Evolutionary conservation across 92 coral and sea anemone species (phyloP).

Genomic region (Phenganax marumi): DNA sequence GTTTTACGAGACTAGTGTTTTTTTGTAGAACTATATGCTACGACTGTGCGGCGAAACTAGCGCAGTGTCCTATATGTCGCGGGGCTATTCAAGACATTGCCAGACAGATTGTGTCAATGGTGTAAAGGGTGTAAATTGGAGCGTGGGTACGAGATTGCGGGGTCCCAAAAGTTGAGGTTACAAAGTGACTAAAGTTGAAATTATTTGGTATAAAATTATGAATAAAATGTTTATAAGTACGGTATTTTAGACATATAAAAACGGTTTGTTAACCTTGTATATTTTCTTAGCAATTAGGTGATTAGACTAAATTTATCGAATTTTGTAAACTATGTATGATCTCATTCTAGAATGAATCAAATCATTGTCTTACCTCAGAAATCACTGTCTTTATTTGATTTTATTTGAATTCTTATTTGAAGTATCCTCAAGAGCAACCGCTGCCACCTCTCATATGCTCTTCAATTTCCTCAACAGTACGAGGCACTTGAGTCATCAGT

Average conservation of each 20-base stretch:
- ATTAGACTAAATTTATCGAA: too few species aligned
- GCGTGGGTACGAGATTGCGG: too few species aligned
- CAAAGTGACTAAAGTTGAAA: too few species aligned
- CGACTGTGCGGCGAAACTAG: constrained; percentile 78
- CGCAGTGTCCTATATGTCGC: constrained; percentile 91
- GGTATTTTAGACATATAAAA: too few species aligned
- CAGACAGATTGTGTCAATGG: constrained; percentile 18
- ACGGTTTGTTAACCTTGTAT: too few species aligned
- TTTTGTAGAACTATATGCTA: constrained; percentile 75
- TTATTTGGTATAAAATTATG: too few species aligned
- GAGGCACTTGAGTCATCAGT: constrained; percentile 95
- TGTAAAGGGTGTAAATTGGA: not conserved
- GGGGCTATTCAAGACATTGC: constrained; percentile 8
- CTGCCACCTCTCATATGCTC: constrained; percentile 65
- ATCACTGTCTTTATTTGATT: not conserved
- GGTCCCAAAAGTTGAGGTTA: too few species aligned
- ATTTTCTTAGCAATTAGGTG: too few species aligned
- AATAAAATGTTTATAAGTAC: too few species aligned
- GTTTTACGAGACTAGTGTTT: not conserved
- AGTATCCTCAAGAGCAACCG: constrained; percentile 18
- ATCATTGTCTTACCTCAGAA: not conserved
- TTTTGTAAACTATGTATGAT: too few species aligned
- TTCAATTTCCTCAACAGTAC: constrained; percentile 94
- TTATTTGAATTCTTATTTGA: not conserved
- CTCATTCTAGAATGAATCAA: not conserved